These are phyloP conservation scores for Holcopasites calliopsidis DNA, from an alignment of 1,140 invertebrate species.

Conservation along the genomic window DNA sequence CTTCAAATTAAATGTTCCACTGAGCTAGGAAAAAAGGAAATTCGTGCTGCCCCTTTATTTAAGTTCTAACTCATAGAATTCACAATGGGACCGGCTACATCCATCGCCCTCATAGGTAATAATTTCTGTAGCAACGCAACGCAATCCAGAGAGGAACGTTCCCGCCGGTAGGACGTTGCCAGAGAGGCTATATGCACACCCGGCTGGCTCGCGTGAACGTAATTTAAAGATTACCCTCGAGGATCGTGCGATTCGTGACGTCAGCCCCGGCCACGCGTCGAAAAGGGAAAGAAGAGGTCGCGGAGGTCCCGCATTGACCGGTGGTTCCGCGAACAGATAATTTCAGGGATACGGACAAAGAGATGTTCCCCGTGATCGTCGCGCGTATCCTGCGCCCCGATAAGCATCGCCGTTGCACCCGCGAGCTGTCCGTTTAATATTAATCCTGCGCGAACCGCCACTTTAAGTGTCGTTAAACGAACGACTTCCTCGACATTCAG, in stretches of 20 bases:
- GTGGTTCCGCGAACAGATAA: conserved; percentile 51
- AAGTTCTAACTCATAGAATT: background rate
- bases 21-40: too few species aligned
- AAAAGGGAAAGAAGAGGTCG: conserved; percentile 46
- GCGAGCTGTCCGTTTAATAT: conserved; percentile 22
- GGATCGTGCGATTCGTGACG: conserved; percentile 58
- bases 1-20: too few species aligned
- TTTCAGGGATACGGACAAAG: conserved; percentile 48
- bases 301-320: conserved; percentile 34
- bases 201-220: conserved; percentile 12
- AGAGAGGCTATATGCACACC: too few species aligned
- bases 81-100: background rate
- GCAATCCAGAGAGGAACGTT: background rate
- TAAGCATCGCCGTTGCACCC: conserved; percentile 13
- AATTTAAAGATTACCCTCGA: conserved; percentile 29
- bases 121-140: conserved; percentile 10
- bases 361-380: conserved; percentile 39
- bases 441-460: conserved; percentile 14
- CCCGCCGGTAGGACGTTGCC: background rate
- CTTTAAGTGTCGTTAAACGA: conserved; percentile 34
- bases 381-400: conserved; percentile 13
- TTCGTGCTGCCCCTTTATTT: too few species aligned
- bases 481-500: conserved; percentile 19
- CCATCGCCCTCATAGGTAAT: background rate
- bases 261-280: conserved; percentile 52